Percentiles rank a stretch among this genome's conserved stretches.
phyloP scores from a whole-genome alignment of 1,140 invertebrate species.

The Pogonus chalceus region DNA sequence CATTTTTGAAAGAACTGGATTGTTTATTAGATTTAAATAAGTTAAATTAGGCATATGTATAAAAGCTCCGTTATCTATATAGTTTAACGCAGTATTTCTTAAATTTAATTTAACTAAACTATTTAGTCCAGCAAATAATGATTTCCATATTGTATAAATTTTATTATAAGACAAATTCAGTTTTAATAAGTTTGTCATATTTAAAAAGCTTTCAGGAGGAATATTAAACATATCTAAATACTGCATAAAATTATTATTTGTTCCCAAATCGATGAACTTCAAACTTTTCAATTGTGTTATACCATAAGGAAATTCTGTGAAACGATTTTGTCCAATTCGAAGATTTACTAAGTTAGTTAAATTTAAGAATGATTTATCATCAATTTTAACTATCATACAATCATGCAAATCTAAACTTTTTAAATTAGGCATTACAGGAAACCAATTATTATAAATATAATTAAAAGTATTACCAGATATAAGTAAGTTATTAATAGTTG shows the following conservation, averaged over 20 bases:
- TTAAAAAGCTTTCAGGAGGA: conserved; percentile 25
- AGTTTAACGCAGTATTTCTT: conserved; percentile 40
- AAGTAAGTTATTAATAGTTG: conserved; percentile 38
- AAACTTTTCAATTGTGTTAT: conserved; percentile 34
- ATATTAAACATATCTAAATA: conserved; percentile 35
- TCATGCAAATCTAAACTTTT: conserved; percentile 38
- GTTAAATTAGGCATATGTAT: conserved; percentile 33
- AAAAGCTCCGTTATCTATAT: conserved; percentile 38
- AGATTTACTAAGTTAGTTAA: conserved; percentile 40
- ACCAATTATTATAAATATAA: conserved; percentile 35
- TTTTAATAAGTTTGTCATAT: conserved; percentile 22
- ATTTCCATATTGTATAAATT: conserved; percentile 36
- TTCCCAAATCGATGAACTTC: too few relatives aligned
- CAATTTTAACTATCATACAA: conserved; percentile 30
- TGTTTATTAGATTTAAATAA: conserved; percentile 42
- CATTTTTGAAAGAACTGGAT: conserved; percentile 34
- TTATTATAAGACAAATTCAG: conserved; percentile 38
- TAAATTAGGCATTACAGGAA: conserved; percentile 43
- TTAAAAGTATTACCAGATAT: conserved; percentile 44
- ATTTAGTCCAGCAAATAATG: conserved; percentile 37
- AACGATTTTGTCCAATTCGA: conserved; percentile 38
- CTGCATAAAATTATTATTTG: too few relatives aligned
- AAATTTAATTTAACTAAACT: conserved; percentile 38
- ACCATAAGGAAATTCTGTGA: conserved; percentile 37
- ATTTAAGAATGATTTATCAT: conserved; percentile 28